Evolutionary conservation across 2,888 invertebrate genomes (phyloP).

Genomic region (Herminia tarsipennalis): DNA sequence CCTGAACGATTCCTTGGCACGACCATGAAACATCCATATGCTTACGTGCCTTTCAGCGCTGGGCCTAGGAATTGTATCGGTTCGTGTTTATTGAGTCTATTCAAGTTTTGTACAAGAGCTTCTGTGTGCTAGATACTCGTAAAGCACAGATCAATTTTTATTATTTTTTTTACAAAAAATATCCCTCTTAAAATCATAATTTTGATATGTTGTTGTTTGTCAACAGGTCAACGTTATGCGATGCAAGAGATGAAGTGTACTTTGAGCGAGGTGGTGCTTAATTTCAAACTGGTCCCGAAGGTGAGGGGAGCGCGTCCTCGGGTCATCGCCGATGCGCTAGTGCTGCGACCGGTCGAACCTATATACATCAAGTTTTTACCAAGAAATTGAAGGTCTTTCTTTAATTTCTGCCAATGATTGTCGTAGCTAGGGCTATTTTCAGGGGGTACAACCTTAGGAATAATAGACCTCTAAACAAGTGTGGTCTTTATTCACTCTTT

Average conservation of each 20-base stretch:
- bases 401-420: too few relatives aligned
- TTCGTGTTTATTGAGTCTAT: conserved; percentile 41
- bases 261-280: conserved; percentile 79
- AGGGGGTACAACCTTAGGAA: too few relatives aligned
- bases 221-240: conserved; percentile 88
- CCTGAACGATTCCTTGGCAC: conserved; percentile 87
- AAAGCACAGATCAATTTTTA: neutral
- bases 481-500: too few relatives aligned
- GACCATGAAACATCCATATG: conserved; percentile 85
- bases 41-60: conserved; percentile 88
- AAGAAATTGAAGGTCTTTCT: too few relatives aligned
- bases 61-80: conserved; percentile 89
- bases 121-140: neutral
- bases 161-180: too few relatives aligned
- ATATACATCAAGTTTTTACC: conserved; percentile 60
- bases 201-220: neutral
- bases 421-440: too few relatives aligned
- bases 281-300: conserved; percentile 81
- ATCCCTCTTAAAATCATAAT: too few relatives aligned
- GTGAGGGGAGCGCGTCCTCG: conserved; percentile 68
- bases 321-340: conserved; percentile 75
- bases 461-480: too few relatives aligned
- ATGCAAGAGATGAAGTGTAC: conserved; percentile 88
- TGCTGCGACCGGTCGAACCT: conserved; percentile 72
- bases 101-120: neutral